Evolutionary conservation across 2,113 vertebrate species (phyloP).

Genomic region (Dolichallabes microphthalmus): DNA sequence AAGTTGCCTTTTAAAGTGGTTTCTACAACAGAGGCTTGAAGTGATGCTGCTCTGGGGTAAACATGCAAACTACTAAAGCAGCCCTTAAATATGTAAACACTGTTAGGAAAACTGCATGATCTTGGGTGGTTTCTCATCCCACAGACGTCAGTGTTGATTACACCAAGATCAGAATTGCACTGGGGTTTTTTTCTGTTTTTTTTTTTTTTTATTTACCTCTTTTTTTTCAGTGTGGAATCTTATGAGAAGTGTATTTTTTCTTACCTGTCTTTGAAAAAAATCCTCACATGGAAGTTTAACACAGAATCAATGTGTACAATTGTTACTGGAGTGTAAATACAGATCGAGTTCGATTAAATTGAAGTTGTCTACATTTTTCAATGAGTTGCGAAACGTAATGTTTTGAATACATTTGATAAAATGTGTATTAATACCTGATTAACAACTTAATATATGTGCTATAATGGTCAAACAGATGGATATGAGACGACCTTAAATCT

Average conservation of each 20-base stretch:
- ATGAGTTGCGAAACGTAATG: not conserved
- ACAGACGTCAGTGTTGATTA: not conserved
- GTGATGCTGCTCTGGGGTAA: conserved; percentile 8
- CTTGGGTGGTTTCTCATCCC: not conserved
- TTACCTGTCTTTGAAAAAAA: not conserved
- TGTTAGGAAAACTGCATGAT: not conserved
- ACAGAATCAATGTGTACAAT: not conserved
- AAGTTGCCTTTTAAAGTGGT: conserved; percentile 35
- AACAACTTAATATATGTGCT: not conserved
- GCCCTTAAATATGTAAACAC: not conserved
- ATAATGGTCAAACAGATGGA: not conserved
- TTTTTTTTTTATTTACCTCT: too few species aligned
- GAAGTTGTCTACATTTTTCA: not conserved
- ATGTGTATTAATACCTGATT: not conserved
- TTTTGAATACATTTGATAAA: not conserved
- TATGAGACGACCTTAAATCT: not conserved
- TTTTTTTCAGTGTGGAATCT: not conserved
- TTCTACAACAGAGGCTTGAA: not conserved
- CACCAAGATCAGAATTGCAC: not conserved
- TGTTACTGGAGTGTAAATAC: conserved; percentile 19
- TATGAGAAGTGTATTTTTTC: not conserved
- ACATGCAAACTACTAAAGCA: not conserved
- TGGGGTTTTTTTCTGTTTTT: not conserved
- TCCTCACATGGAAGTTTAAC: not conserved
- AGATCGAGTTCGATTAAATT: not conserved